Base-by-base conservation (phyloP, 2,797 vertebrate genomes). In the Pogoniulus pusillus region DNA sequence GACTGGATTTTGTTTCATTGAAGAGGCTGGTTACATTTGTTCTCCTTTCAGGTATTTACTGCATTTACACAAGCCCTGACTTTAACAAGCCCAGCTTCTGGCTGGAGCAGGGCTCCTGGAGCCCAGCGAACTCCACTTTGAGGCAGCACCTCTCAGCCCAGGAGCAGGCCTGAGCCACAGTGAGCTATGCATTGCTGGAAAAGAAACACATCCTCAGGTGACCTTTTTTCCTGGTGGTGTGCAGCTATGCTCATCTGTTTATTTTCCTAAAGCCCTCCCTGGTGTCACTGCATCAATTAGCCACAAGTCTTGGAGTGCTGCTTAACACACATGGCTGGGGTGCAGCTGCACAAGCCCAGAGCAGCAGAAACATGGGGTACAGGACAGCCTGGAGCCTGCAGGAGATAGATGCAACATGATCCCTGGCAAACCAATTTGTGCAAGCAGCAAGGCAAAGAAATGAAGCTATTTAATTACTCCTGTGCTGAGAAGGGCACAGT, bases 321-420 rank as follows among this genome's bases (percentile, higher is more conserved):
- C 84, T 73, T 0, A 0, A 47, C 75, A 49, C 75, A n/a, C 5
- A 0, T 1, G 53, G 71, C 47, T 85, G 69, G 1, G 10, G 19
- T 4, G 72, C 3, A 9, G 95, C 94, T 94, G 93, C 96, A 93
- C 34, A 69, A 96, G 94, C 90, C 34, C 83, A 62, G 53, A 35
- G 49, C 66, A 95, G 82, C 80, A 90, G 94, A 93, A 96, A 94
- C 13, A 24, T 15, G 4, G 93, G 90, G 94, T 71, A 87, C 51
- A 85, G 87, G 39, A 65, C 6, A 94, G 90, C 89, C 85, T 91
- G 88, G 94, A 84, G 93, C 82, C 77, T 65, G 91, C 94, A 95
- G 96, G 90, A 95, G 96, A 91, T 18, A 90, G 90, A 72, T 84
- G 96, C 94, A 97, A 92, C 75, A 47, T 3, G 70, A 97, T 57